Evolutionary conservation across 2,113 vertebrate genomes (phyloP).

Genomic region (Phaethornis superciliosus): DNA sequence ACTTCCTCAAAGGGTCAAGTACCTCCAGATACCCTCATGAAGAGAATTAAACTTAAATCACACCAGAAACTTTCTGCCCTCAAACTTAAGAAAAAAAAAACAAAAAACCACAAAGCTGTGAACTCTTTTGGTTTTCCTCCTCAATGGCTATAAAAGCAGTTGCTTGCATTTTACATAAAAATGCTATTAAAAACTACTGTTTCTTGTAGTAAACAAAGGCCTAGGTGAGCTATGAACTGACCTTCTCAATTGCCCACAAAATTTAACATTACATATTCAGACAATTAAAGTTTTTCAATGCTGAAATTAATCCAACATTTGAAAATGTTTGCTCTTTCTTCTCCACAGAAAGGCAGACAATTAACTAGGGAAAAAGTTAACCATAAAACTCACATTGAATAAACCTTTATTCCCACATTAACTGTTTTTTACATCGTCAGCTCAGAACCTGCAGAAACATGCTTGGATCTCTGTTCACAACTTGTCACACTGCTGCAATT

Average conservation of each 20-base stretch:
- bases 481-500: accelerated
- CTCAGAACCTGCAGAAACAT: background rate
- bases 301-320: background rate
- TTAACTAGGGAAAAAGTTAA: background rate
- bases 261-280: background rate
- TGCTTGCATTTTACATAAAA: background rate
- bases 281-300: background rate
- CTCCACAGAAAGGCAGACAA: background rate
- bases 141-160: background rate
- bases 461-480: background rate
- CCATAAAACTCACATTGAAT: background rate
- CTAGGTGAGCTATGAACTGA: background rate
- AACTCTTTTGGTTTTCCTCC: background rate
- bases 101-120: no score
- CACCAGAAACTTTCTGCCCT: background rate
- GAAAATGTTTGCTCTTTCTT: background rate
- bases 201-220: background rate
- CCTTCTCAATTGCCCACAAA: background rate
- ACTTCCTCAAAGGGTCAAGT: background rate
- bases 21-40: background rate
- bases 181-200: background rate
- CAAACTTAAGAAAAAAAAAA: background rate
- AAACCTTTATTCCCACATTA: background rate
- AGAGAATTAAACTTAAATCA: background rate
- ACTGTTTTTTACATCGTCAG: background rate